Base-by-base conservation (phyloP, 1,140 invertebrate species). In the Phymorhynchus buccinoides region DNA sequence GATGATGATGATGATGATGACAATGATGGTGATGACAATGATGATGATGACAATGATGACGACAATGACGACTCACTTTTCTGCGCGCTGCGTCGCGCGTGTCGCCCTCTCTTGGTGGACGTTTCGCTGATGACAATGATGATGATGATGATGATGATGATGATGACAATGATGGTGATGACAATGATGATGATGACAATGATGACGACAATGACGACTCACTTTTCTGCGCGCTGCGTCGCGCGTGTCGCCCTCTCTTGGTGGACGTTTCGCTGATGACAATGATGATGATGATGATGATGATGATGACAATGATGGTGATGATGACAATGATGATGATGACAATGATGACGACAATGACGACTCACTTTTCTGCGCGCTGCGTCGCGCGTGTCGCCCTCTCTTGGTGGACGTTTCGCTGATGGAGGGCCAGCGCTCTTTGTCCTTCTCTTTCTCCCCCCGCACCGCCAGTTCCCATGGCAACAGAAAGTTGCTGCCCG, bases 381-480 rank as follows among this genome's bases (percentile, higher is more conserved):
- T 84, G 41, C 82, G 83, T 83, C 89, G 90, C 83, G 89, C 92
- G 87, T 92, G 92, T 87, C 93, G 94, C 68, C 91, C 93, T 88
- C 93, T 91, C 85, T 90, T 89, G 41, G 89, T 88, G 18, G 89
- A 85, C 66, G 88, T 90, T 87, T 91, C 92, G n/a, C 92, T 87
- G 52, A 93, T 91, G 30, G 93, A 91, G 42, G 92, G 94, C 94
- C 93, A 94, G 86, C 92, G 94, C 30, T 94, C 94, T 41, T 32
- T 42, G n/a, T n/a, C n/a, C n/a, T n/a, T n/a, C 30, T 94, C 94
- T 88, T 90, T 91, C 87, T 91, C 89, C 88, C 91, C 89, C 84
- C 94, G 94, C 0, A 99, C 96, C 22, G 96, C 95, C 0, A 99
- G 97, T 94, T 99, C 98, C 98, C 98, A 99, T 0, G 98, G 98